phyloP scores from a whole-genome alignment of 2,888 invertebrate genomes.

The Rhamnusium bicolor region DNA sequence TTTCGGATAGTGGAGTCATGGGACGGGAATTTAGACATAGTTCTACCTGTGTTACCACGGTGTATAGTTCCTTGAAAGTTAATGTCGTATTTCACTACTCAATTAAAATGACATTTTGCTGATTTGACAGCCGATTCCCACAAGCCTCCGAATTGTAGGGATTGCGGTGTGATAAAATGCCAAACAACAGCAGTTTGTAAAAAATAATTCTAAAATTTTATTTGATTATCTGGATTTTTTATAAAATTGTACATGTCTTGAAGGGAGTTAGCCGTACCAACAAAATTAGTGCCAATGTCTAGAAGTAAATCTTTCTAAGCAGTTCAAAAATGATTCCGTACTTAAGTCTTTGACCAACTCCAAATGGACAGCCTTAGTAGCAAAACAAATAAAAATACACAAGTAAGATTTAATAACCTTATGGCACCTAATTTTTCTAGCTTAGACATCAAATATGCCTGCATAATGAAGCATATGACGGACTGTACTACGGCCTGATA shows the following conservation, averaged over 20 bases:
- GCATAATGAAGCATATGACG: no score
- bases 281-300: conserved; percentile 56
- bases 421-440: conserved; percentile 36
- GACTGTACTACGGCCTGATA: no score
- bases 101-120: conserved; percentile 22
- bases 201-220: background rate
- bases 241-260: background rate
- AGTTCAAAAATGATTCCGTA: conserved; percentile 47
- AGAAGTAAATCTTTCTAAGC: conserved; percentile 52
- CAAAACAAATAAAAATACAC: conserved; percentile 50
- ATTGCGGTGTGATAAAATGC: conserved; percentile 20
- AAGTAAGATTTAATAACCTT: conserved; percentile 48
- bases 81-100: conserved; percentile 24
- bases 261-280: conserved; percentile 47
- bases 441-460: conserved; percentile 37
- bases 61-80: conserved; percentile 5
- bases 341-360: conserved; percentile 48
- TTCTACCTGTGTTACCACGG: no score
- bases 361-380: conserved; percentile 49
- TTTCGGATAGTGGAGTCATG: no score
- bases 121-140: conserved; percentile 31
- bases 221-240: no score
- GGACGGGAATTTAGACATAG: no score
- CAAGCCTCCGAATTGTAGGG: conserved; percentile 23
- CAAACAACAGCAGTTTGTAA: no score